A percentile compares a stretch with the other conserved stretches of the same genome.
These are phyloP conservation scores for Pangasius mekongensis DNA, from an alignment of 2,797 vertebrate species.

Conservation along the genomic window DNA sequence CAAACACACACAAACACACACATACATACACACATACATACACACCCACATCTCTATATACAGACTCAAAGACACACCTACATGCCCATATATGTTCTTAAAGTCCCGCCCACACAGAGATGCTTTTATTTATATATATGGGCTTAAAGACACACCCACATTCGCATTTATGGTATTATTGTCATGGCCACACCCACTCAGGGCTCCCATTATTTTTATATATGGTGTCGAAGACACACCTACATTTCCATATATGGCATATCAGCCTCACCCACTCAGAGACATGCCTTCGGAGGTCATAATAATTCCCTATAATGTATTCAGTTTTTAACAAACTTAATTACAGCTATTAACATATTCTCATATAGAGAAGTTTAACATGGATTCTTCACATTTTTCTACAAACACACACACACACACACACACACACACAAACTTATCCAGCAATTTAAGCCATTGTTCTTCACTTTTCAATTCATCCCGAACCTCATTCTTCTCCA, in stretches of 20 bases:
- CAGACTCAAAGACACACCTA: neutral
- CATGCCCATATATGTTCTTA: neutral
- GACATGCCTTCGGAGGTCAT: neutral
- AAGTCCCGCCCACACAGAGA: neutral
- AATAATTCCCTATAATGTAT: neutral
- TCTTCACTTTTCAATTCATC: slow-evolving; percentile 61
- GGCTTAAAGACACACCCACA: neutral
- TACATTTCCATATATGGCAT: neutral
- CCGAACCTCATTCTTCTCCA: neutral
- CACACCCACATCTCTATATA: neutral
- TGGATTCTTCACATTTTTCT: neutral
- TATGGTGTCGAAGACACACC: neutral
- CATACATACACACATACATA: neutral
- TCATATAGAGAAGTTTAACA: neutral
- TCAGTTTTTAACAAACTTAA: neutral
- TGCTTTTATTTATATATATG: neutral
- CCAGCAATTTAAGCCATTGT: slow-evolving; percentile 54
- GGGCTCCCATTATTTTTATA: neutral
- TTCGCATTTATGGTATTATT: neutral
- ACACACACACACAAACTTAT: slow-evolving; percentile 32
- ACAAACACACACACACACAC: neutral
- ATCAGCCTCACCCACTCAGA: neutral
- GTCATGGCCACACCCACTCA: neutral
- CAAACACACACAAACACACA: neutral
- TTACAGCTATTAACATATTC: neutral